Conservation (phyloP, 2,113 vertebrate species). For the Odobenus rosmarus region DNA sequence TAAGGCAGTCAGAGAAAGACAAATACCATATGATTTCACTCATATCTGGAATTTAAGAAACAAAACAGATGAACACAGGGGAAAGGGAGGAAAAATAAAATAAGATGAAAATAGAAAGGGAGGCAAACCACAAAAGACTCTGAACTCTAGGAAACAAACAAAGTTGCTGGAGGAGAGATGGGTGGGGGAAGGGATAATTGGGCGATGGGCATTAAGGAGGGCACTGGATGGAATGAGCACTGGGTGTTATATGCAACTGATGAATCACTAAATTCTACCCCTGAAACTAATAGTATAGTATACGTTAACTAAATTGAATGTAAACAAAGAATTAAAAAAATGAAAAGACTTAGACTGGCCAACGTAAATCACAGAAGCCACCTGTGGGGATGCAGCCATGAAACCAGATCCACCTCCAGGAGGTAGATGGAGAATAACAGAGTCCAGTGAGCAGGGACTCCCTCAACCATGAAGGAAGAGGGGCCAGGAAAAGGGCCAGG, state of each 20-base stretch:
- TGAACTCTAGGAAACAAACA: neutral
- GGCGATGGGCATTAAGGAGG: neutral
- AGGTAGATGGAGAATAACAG: neutral
- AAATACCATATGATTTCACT: neutral
- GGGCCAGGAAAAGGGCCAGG: neutral
- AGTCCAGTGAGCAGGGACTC: neutral
- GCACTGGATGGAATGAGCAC: neutral
- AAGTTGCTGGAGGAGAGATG: neutral
- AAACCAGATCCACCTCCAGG: neutral
- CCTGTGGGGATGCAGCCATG: neutral
- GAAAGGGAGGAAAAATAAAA: neutral
- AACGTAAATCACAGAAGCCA: neutral
- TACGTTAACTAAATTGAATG: neutral
- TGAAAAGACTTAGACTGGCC: neutral
- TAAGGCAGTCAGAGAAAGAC: neutral
- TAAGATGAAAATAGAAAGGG: neutral
- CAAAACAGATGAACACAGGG: neutral
- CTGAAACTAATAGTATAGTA: neutral
- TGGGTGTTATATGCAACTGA: neutral
- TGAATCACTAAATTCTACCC: neutral
- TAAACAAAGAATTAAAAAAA: neutral
- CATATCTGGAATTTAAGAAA: neutral
- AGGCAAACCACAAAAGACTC: neutral
- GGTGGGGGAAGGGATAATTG: neutral
- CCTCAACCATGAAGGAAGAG: neutral